Percentiles rank a stretch among this genome's conserved stretches.
phyloP scores from a whole-genome alignment of 2,113 vertebrate genomes.

The Spermophilus dauricus region DNA sequence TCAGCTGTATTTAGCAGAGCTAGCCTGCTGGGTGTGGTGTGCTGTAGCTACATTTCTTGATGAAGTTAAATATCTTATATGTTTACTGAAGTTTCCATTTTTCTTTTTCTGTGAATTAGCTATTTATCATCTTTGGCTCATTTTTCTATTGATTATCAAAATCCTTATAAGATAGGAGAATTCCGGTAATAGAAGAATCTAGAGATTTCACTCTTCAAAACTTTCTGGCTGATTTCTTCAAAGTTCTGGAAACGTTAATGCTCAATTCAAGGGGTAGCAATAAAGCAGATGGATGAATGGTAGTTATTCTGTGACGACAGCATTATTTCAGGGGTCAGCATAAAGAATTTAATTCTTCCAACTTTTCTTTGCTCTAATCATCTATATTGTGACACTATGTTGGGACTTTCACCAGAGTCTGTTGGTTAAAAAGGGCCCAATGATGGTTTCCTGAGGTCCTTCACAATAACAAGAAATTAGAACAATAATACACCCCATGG shows the following conservation, averaged over 20 bases:
- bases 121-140: background rate
- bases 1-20: background rate
- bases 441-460: background rate
- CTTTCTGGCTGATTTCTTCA: background rate
- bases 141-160: conserved; percentile 9
- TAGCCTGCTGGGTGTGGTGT: background rate
- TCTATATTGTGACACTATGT: background rate
- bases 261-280: background rate
- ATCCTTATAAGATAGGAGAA: background rate
- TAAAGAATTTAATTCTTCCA: background rate
- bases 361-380: background rate
- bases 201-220: background rate
- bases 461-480: background rate
- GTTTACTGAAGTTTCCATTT: background rate
- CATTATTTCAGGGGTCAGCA: background rate
- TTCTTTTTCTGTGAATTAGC: background rate
- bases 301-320: background rate
- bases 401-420: background rate
- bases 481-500: background rate
- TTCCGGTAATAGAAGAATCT: background rate
- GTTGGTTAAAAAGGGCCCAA: background rate
- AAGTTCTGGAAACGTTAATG: background rate
- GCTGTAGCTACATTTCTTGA: background rate
- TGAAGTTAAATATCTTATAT: background rate
- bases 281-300: background rate